Percentiles rank a stretch among this genome's conserved stretches.
Evolutionary conservation across 2,113 vertebrate species (phyloP).

Genomic region (Anas platyrhynchos): DNA sequence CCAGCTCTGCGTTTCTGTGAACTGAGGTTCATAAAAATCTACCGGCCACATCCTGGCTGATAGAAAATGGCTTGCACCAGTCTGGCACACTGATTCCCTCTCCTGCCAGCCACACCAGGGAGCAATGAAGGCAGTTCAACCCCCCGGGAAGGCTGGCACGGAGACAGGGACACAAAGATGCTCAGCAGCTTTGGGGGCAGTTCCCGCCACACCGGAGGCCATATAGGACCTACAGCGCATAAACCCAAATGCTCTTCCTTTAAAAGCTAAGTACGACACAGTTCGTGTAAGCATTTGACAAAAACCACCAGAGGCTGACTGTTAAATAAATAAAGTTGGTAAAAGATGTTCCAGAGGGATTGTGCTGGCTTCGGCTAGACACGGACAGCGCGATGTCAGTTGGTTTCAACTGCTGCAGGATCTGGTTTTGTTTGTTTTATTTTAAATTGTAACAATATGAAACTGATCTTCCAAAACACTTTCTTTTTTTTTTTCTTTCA

Average conservation of each 20-base stretch:
- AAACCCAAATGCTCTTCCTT: neutral
- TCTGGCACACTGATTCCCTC: neutral
- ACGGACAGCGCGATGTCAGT: neutral
- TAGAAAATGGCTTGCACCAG: neutral
- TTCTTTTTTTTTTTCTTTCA: slow-evolving; percentile 53
- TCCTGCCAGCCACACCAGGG: neutral
- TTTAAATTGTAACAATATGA: slow-evolving; percentile 44
- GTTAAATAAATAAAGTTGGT: slow-evolving; percentile 7
- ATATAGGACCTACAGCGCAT: neutral
- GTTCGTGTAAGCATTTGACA: neutral
- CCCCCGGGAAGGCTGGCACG: neutral
- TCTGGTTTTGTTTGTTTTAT: slow-evolving; percentile 43
- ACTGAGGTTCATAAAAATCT: neutral
- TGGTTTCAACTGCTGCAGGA: slow-evolving; percentile 12
- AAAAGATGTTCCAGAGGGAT: neutral
- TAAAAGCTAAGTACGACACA: neutral
- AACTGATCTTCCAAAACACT: slow-evolving; percentile 46
- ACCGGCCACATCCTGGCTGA: neutral
- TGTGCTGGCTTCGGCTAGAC: neutral
- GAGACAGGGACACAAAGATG: neutral
- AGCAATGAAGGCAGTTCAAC: neutral
- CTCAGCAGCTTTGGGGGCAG: neutral
- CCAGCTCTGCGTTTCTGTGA: neutral
- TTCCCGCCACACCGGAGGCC: neutral
- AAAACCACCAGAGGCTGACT: neutral